A percentile compares a stretch with the other conserved stretches of the same genome.
Conservation (phyloP, 2,113 vertebrate genomes). For the Callithrix jacchus region DNA sequence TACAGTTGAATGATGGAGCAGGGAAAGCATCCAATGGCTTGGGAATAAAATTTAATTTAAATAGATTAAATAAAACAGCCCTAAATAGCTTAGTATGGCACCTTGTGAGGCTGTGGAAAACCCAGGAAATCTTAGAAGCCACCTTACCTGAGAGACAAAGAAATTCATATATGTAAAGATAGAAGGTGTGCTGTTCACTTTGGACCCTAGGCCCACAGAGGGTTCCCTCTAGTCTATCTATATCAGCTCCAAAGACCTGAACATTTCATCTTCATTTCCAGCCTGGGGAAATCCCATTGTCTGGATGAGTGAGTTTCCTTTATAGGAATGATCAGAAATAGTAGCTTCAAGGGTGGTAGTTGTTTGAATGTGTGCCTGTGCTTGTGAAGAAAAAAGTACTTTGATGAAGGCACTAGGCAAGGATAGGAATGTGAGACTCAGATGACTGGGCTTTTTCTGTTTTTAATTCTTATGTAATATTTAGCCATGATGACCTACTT, state of each 20-base stretch:
- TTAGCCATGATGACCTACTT: not conserved
- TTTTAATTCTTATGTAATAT: not conserved
- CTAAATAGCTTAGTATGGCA: not conserved
- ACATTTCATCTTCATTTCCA: not conserved
- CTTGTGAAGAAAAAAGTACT: not conserved
- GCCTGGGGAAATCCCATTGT: not conserved
- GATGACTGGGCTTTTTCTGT: not conserved
- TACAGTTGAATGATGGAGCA: not conserved
- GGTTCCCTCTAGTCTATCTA: not conserved
- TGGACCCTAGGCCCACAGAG: accelerated
- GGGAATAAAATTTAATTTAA: conserved; percentile 50
- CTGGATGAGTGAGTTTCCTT: not conserved
- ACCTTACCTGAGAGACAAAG: not conserved
- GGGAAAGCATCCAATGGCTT: not conserved
- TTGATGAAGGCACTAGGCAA: not conserved
- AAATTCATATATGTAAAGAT: not conserved
- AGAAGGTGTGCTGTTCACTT: not conserved
- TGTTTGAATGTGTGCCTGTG: not conserved
- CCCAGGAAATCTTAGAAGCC: not conserved
- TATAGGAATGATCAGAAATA: not conserved
- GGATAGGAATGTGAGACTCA: not conserved
- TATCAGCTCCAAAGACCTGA: not conserved
- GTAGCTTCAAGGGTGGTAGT: not conserved
- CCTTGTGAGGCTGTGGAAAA: not conserved
- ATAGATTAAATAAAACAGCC: conserved; percentile 19